Base-by-base conservation (phyloP, 2,888 invertebrate species). In the Meiosimyza platycephala region DNA sequence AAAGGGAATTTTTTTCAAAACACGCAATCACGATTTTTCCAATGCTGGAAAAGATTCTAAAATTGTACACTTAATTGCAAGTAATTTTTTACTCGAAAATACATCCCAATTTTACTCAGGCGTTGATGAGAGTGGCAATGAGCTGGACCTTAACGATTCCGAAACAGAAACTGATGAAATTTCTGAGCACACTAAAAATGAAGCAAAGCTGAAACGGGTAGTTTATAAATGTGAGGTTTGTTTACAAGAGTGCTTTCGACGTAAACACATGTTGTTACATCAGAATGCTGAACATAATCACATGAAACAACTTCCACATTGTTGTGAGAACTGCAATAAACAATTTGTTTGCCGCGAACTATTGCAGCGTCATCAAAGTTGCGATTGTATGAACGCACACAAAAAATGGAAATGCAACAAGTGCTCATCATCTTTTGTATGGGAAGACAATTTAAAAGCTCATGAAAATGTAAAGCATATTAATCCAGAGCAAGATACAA, bases 271-370 rank as follows among this genome's bases (percentile, higher is more conserved):
- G 15, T 72, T 82, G 2, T 73, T 76, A 13, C 86, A 86, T 78
- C 85, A 86, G 72, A 64, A 80, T 3, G 64, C 62, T 0, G 76
- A 79, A 3, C 83, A 85, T 72, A 71, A 88, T 69, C 87, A 88
- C 0, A 86, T 82, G 18, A 15, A 66, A 62, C 63, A 76, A 2
- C 22, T 88, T 6, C 89, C 89, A 0, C 84, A 87, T 63, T 84
- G 88, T 7, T 91, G 91, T 76, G 85, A 85, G 28, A 83, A 87
- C 28, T 91, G 91, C 79, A 83, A 85, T 1, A 88, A 89, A 85
- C 82, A 88, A 13, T 91, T 89, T 79, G 89, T 90, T 0, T 87
- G 89, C 1, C 79, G 86, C 1, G 88, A 88, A 50, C 85, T 90
- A 12, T 88, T 90, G 0, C 84, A 87, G 0, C 88, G 89, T 3